Evolutionary conservation across 2,797 vertebrate species (phyloP), one percentile per base, ranked within the genome.

Genomic region (Prunella strophiata): DNA sequence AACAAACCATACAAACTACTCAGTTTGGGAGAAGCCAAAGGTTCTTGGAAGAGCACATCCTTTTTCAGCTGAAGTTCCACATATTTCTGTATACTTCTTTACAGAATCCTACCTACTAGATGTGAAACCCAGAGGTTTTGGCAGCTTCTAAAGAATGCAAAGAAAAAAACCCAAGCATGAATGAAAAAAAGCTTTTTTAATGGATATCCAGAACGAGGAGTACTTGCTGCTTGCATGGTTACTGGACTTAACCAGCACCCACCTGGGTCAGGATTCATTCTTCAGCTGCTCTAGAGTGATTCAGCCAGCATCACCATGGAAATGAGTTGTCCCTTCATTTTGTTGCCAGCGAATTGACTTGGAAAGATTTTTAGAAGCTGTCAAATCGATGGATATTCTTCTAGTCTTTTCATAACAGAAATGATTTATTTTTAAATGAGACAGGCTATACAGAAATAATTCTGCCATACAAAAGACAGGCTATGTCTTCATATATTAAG

Each of bases 301-400:
- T 95, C 81, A 95, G 73, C 82, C 25, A 63, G 93, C 82, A 96
- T 96, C 87, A 93, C 94, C 89, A 96, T 70, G 89, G 97, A 81
- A 89, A 97, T 95, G 25, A 95, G 78, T 25, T 95, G 89, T 85
- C 96, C 89, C 85, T 95, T 96, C 68, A 95, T 96, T 97, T 91
- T 91, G 30, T 50, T 81, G 88, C 62, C 68, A 92, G 51, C 51
- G 29, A 96, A 96, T 79, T 94, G 89, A 79, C 55, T 85, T 88
- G 59, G 70, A 95, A 83, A 78, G 71, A 74, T 21, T 90, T 84
- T 59, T 71, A 80, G 30, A 95, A 88, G 29, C 34, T 91, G 66
- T 74, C 93, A 85, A 91, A 75, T 80, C 22, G 1, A 84, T 83
- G 76, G 89, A 92, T 88, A 83, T 17, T 94, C 87, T 88, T 91